Percentiles rank a stretch among this genome's conserved stretches.
Conservation (phyloP, 2,888 invertebrate species). For the Anaspis maculata region DNA sequence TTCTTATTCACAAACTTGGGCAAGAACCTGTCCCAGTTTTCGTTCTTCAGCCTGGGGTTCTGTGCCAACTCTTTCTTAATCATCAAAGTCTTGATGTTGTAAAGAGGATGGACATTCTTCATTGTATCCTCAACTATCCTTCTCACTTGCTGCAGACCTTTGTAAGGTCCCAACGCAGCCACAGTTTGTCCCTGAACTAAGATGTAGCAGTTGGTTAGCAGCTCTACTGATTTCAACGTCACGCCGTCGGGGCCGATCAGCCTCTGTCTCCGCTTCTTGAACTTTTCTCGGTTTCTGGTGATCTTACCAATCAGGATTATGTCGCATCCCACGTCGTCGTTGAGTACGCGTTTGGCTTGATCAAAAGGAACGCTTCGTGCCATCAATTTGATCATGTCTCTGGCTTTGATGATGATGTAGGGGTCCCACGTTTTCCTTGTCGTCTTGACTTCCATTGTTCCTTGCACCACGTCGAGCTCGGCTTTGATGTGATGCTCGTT, state of each 20-base stretch:
- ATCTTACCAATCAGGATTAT: slow-evolving; percentile 93
- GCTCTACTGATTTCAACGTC: slow-evolving; percentile 92
- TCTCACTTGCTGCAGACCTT: slow-evolving; percentile 78
- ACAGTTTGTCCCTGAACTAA: slow-evolving; percentile 97
- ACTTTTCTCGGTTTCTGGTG: slow-evolving; percentile 86
- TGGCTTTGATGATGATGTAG: slow-evolving; percentile 89
- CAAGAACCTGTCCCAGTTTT: slow-evolving; percentile 94
- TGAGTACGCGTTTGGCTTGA: slow-evolving; percentile 78
- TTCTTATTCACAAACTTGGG: slow-evolving; percentile 88
- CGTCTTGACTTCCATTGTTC: slow-evolving; percentile 90
- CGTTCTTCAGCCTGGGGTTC: slow-evolving; percentile 82
- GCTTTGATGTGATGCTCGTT: slow-evolving; percentile 72
- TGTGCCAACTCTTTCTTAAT: slow-evolving; percentile 85
- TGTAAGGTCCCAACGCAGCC: slow-evolving; percentile 90
- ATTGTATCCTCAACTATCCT: slow-evolving; percentile 93
- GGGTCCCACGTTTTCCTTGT: slow-evolving; percentile 99
- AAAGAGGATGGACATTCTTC: slow-evolving; percentile 98
- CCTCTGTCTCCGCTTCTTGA: slow-evolving; percentile 88
- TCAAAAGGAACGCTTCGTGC: slow-evolving; percentile 95
- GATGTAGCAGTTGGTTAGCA: slow-evolving; percentile 93
- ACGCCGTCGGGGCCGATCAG: slow-evolving; percentile 97
- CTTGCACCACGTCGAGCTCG: slow-evolving; percentile 86
- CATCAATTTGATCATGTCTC: slow-evolving; percentile 91
- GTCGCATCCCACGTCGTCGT: slow-evolving; percentile 89
- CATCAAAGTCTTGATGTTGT: slow-evolving; percentile 95